phyloP scores from a whole-genome alignment of 1,140 invertebrate genomes.

The Drosophila suzukii region DNA sequence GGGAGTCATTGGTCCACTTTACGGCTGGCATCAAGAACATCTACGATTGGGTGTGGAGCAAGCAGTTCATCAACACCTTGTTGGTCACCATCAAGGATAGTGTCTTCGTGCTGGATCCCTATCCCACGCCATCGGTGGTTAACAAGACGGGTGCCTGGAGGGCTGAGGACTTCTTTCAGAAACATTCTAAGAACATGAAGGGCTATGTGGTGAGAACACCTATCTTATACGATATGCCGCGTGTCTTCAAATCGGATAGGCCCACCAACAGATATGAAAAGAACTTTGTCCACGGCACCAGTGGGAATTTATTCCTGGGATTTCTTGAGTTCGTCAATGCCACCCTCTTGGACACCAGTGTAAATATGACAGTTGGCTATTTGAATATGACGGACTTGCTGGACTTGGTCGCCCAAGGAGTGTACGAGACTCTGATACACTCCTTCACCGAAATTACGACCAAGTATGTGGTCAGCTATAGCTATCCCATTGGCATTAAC shows the following conservation, averaged over 20 bases:
- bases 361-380: conserved; percentile 14
- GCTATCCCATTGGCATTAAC: conserved; percentile 78
- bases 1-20: conserved; percentile 30
- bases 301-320: conserved; percentile 62
- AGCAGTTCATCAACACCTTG: conserved; percentile 65
- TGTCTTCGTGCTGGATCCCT: conserved; percentile 62
- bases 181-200: conserved; percentile 44
- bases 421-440: conserved; percentile 73
- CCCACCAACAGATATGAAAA: conserved; percentile 26
- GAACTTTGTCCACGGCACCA: conserved; percentile 54
- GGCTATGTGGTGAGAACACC: conserved; percentile 61
- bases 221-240: conserved; percentile 63
- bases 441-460: conserved; percentile 61
- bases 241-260: conserved; percentile 59
- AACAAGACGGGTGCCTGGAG: conserved; percentile 62
- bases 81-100: conserved; percentile 62
- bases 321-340: conserved; percentile 70
- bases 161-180: conserved; percentile 47
- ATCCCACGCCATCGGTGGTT: conserved; percentile 49
- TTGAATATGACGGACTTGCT: conserved; percentile 49
- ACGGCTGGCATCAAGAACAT: conserved; percentile 20
- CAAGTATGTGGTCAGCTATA: conserved; percentile 42
- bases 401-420: conserved; percentile 51
- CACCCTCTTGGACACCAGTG: conserved; percentile 50
- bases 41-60: conserved; percentile 63